Conservation (phyloP, 1,140 invertebrate genomes). For the Drosophila suzukii region DNA sequence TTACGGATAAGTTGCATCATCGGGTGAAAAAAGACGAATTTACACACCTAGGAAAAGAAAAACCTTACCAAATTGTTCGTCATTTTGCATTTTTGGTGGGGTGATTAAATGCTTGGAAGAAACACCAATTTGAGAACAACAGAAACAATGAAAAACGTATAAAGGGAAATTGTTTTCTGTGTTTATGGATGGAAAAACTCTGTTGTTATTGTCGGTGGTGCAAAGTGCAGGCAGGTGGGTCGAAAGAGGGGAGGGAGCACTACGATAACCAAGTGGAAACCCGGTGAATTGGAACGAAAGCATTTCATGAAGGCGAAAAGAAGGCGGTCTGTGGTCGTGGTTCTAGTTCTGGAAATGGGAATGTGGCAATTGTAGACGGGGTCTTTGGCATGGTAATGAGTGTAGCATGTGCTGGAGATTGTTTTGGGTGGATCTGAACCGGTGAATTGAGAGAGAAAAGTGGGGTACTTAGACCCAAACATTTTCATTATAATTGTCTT, state of each 20-base stretch:
- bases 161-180: conserved; percentile 70
- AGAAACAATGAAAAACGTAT: conserved; percentile 48
- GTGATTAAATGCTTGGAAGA: conserved; percentile 1
- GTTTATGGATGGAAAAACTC: conserved; percentile 47
- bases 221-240: conserved; percentile 41
- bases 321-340: conserved; percentile 34
- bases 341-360: conserved; percentile 36
- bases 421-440: conserved; percentile 3
- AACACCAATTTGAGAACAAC: conserved; percentile 26
- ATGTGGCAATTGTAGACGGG: conserved; percentile 38
- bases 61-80: conserved; percentile 6
- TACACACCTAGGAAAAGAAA: neutral
- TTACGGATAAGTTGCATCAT: conserved; percentile 39
- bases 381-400: conserved; percentile 28
- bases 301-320: conserved; percentile 25
- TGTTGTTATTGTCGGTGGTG: conserved; percentile 38
- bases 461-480: neutral
- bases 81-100: conserved; percentile 2
- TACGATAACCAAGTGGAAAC: conserved; percentile 13
- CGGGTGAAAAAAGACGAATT: neutral
- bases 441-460: conserved; percentile 6
- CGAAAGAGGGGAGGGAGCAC: neutral
- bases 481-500: no score
- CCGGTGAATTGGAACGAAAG: conserved; percentile 68
- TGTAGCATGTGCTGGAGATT: conserved; percentile 44